Percentiles rank a stretch among this genome's conserved stretches.
phyloP scores from a whole-genome alignment of 2,797 vertebrate genomes.

The Coilia nasus region DNA sequence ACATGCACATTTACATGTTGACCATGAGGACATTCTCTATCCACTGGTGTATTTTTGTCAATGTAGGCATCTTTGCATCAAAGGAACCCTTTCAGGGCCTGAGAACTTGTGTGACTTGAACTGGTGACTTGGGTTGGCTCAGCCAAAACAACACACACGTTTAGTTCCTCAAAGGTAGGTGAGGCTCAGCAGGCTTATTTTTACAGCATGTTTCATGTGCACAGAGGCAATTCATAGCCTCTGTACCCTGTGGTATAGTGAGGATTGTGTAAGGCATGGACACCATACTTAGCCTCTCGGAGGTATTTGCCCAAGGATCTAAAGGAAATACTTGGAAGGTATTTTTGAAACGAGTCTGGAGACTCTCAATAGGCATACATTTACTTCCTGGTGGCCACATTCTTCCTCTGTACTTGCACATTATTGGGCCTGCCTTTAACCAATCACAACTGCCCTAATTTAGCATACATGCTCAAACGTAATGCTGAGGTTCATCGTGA shows the following conservation, averaged over 20 bases:
- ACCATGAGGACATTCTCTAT: no score
- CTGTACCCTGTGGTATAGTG: not conserved
- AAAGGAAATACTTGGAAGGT: no score
- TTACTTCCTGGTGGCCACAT: no score
- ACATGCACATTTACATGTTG: no score
- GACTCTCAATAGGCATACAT: no score
- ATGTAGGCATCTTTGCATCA: not conserved
- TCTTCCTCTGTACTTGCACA: no score
- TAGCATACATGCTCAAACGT: no score
- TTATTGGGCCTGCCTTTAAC: no score
- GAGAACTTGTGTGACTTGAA: not conserved
- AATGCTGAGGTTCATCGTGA: no score
- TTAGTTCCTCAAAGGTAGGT: not conserved
- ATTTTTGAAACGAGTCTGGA: no score
- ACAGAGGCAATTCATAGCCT: not conserved
- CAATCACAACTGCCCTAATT: no score
- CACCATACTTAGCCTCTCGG: not conserved
- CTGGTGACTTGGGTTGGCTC: not conserved
- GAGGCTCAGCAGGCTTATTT: not conserved
- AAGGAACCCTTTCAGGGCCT: not conserved
- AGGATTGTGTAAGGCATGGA: not conserved
- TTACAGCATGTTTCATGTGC: not conserved
- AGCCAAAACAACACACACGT: not conserved
- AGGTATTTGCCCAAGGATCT: not conserved
- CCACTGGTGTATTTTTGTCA: no score